These are phyloP conservation scores for Dasypolia templi DNA, from an alignment of 2,888 invertebrate genomes.

Conservation along the genomic window DNA sequence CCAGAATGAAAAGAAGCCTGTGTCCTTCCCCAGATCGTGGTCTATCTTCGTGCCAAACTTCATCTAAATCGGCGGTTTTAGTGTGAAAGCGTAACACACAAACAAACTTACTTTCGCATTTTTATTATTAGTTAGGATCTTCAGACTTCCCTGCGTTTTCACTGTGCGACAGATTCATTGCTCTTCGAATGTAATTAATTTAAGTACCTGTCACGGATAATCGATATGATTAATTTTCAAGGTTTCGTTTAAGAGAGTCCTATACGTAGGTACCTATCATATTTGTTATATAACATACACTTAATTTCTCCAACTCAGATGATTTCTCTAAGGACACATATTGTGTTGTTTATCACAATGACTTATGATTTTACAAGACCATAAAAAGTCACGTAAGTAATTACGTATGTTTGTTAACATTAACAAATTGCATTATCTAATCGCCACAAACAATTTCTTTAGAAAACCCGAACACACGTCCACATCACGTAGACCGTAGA, in stretches of 20 bases:
- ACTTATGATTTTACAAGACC: neutral
- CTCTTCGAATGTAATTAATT: conserved; percentile 10
- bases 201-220: conserved; percentile 5
- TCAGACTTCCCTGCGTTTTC: conserved; percentile 15
- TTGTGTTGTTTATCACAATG: conserved; percentile 32
- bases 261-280: neutral
- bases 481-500: conserved; percentile 7
- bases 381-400: neutral
- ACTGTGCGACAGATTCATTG: conserved; percentile 13
- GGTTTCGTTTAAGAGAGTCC: conserved; percentile 8
- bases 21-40: no score
- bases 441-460: neutral
- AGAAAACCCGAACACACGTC: conserved; percentile 1
- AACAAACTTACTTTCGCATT: no score
- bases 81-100: no score
- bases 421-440: neutral
- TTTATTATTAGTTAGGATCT: no score
- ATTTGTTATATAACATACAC: conserved; percentile 23
- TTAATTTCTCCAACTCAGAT: conserved; percentile 18
- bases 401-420: conserved; percentile 4
- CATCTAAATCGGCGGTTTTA: no score
- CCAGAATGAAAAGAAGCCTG: no score
- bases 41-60: no score
- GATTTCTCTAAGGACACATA: neutral
- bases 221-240: conserved; percentile 19